phyloP scores from a whole-genome alignment of 2,797 vertebrate species.

The Nannoperca australis region DNA sequence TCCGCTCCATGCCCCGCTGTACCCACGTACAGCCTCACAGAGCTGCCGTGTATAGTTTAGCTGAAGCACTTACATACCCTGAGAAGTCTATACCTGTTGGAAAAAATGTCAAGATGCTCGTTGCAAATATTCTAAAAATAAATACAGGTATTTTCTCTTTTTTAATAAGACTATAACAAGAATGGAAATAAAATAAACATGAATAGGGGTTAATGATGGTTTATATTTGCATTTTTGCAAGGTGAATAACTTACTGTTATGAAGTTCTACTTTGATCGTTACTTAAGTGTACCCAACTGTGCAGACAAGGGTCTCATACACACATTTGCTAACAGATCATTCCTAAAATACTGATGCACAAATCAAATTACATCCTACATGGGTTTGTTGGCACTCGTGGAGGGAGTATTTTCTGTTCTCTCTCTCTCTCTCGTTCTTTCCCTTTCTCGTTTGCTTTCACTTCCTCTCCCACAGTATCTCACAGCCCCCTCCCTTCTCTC shows the following conservation, averaged over 20 bases:
- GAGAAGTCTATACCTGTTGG: not conserved
- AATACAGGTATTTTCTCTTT: not conserved
- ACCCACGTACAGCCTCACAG: not conserved
- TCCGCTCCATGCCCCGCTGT: not conserved
- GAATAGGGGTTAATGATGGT: not conserved
- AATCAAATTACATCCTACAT: slow-evolving; percentile 34
- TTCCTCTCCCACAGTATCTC: slow-evolving; percentile 36
- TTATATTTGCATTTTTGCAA: slow-evolving; percentile 29
- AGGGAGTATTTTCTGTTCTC: slow-evolving; percentile 25
- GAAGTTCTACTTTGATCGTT: slow-evolving; percentile 10
- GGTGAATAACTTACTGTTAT: not conserved
- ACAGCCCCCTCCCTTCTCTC: slow-evolving; percentile 3
- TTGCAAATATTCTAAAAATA: too few species aligned
- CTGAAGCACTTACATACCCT: not conserved
- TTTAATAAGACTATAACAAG: not conserved
- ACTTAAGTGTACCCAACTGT: not conserved
- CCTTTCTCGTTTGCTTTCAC: slow-evolving; percentile 28
- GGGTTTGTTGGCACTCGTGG: slow-evolving; percentile 17
- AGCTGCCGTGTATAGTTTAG: not conserved
- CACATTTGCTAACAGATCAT: slow-evolving; percentile 2
- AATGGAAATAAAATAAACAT: slow-evolving; percentile 7
- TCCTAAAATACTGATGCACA: slow-evolving; percentile 13
- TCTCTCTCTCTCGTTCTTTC: slow-evolving; percentile 8
- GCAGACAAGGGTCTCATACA: slow-evolving; percentile 1
- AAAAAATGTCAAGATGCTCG: not conserved